Evolutionary conservation across 2,888 invertebrate genomes (phyloP), one percentile per base, ranked within the genome.

Genomic region (Acrobasis consociella): DNA sequence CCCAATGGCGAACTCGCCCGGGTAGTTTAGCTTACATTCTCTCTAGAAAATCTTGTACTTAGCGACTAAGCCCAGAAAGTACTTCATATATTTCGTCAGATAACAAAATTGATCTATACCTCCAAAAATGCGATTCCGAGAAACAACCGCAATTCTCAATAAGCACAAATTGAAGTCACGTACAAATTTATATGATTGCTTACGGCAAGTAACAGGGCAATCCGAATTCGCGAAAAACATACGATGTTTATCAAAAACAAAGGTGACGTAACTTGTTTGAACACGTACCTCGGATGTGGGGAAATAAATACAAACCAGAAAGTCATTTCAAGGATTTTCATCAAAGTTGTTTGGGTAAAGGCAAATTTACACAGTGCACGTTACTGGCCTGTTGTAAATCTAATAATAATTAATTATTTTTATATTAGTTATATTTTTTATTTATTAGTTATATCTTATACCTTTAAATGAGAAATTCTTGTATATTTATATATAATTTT

Each of bases 231-330:
- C 17, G 17, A 42, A 56, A 56, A 56, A 56, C 42, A 42, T 22
- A 11, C 17, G 42, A 46, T 56, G 56, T 56, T 56, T 56, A 42
- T 56, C 56, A 56, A 56, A 52, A 56, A 56, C 56, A 56, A 56
- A 56, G 56, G 56, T 11, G 42, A 56, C 56, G 42, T 42, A 39
- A 42, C 42, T 42, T 42, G 56, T 56, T 56, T 42, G 56, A 56
- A 7, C 46, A 56, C 56, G 56, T 56, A 17, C 16, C 39, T 13
- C 46, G 56, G 42, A 56, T 46, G 56, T 56, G 17, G 42, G 9
- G 17, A 56, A 56, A 56, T 39, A 56, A 56, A 56, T 56, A 22
- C 42, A 42, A 16, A 16, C 39, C 16, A 55, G 53, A 56, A 56
- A 42, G 42, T 56, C 42, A 56, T 56, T 42, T 56, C 17, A 22